Conservation (phyloP, 2,113 vertebrate species). For the Callithrix jacchus region DNA sequence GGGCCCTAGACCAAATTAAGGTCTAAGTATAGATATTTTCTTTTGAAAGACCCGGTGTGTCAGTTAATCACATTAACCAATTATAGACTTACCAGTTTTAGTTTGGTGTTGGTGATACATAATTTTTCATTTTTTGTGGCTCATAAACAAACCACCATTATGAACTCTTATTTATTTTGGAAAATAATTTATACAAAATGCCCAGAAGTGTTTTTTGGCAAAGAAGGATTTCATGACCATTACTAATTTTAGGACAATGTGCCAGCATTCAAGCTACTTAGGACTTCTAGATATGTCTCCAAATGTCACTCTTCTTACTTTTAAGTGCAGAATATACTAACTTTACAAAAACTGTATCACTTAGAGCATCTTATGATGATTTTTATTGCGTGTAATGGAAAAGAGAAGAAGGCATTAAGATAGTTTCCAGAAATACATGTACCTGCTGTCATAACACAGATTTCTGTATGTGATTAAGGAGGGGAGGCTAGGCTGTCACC, state of each 20-base stretch:
- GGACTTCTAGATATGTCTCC: neutral
- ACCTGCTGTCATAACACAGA: neutral
- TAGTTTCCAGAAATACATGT: neutral
- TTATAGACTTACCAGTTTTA: neutral
- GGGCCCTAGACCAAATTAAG: neutral
- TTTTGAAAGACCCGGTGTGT: neutral
- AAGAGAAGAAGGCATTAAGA: neutral
- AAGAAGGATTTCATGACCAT: conserved; percentile 25
- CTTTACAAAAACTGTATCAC: neutral
- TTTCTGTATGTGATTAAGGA: neutral
- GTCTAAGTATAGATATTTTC: neutral
- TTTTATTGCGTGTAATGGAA: neutral
- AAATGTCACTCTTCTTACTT: conserved; percentile 18
- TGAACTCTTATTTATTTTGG: neutral
- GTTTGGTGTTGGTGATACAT: neutral
- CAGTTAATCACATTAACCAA: neutral
- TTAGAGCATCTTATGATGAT: neutral
- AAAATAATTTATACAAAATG: neutral
- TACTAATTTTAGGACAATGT: neutral
- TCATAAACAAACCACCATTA: conserved; percentile 1
- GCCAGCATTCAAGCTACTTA: neutral
- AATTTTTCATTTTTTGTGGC: conserved; percentile 43
- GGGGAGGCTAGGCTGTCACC: rapidly evolving
- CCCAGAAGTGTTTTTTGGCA: neutral
- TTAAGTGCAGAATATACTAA: neutral